Base-by-base conservation (phyloP, 2,888 invertebrate genomes). In the Trissoscelio sp. region DNA sequence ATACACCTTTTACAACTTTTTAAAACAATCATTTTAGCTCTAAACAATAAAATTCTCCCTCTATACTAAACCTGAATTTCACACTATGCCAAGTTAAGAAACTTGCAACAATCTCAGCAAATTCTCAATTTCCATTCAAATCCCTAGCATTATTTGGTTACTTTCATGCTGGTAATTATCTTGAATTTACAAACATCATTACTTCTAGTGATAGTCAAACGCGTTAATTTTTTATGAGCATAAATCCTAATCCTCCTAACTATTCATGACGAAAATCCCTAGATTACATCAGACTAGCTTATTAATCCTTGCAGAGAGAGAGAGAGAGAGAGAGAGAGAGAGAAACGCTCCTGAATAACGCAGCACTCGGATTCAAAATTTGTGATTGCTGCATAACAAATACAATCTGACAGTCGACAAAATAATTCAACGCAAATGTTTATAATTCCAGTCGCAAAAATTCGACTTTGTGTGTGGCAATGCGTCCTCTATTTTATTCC, bases 191-290 rank as follows among this genome's bases (percentile, higher is more conserved):
- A 28, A 53, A 16, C 53, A 20, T 16, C 20, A 20, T 20, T 57
- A 12, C 12, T 14, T 12, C 14, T 12, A 22, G 24, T 12, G 58
- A n/a, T 42, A 60, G 46, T 48, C 18, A 16, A 31, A 20, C 7
- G 46, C 34, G 16, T 64, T 46, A 34, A 64, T 48, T 64, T 64
- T 64, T 64, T 34, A 46, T 42, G 6, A 48, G 34, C 48, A 34
- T 34, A 14, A 31, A 48, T 20, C 48, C 34, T 48, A 64, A 64
- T 42, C 14, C 64, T 51, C 7, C n/a, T 51, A 37, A 66, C 22
- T 48, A 51, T 66, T 66, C 51, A 66, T 51, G 64, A 66, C 7
- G 37, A 22, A 51, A 66, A 66, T 51, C 64, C 24, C 3, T 51
- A 18, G 31, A 48, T 12, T 48, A 20, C 22, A 34, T 31, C 28